Base-by-base conservation (phyloP, 2,797 vertebrate species). In the Gila robusta region DNA sequence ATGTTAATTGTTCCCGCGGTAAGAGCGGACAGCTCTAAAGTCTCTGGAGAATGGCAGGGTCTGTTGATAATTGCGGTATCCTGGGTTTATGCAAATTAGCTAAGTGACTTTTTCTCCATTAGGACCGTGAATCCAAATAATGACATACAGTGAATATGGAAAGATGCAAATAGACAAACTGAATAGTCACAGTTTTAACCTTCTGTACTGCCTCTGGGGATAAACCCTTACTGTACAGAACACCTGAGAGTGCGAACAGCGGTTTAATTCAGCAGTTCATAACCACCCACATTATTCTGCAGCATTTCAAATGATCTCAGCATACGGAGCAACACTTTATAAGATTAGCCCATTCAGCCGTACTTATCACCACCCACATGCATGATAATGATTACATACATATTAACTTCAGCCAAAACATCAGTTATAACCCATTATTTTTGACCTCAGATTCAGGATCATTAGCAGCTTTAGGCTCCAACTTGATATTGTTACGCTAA, bases 401-500 rank as follows among this genome's bases (percentile, higher is more conserved):
- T 79, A 70, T 79, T 78, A 84, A 41, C 62, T 78, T 84, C 37
- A 41, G 26, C 74, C 44, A 44, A 79, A 85, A 79, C 37, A 79
- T 79, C 49, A 39, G 66, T 70, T 70, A 70, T 47, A 37, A 23
- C 44, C 44, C 59, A 70, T 69, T 52, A 39, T 67, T 26, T 71
- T 49, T 64, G 12, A 23, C 82, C 41, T 66, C 41, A 32, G 71
- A 74, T 90, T 89, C 82, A 59, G 79, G 32, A 80, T 83, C 84
- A 86, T 89, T 83, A 64, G 52, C 83, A 83, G 77, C 59, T 44
- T 56, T 79, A 81, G 64, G 83, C 85, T 49, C 28, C 32, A 39
- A 64, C 54, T 69, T 88, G 82, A 90, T 88, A 83, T 85, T 70
- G 71, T 81, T 79, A 41, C 35, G 86, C 90, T 91, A 79, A 89